These are phyloP conservation scores for Nematostella vectensis DNA, from an alignment of 92 coral and sea anemone genomes.

Conservation along the genomic window DNA sequence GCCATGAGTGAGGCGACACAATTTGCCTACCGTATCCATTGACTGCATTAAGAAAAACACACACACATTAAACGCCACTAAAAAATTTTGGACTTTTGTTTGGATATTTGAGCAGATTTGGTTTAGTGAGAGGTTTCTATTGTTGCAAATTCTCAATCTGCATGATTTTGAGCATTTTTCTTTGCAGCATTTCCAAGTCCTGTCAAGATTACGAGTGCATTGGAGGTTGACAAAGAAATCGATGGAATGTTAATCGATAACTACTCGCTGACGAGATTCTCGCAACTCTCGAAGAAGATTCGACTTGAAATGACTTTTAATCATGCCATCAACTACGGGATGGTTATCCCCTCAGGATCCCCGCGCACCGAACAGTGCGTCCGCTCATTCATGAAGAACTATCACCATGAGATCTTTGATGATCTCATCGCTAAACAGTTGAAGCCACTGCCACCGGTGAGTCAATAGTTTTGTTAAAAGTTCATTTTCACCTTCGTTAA, in stretches of 20 bases:
- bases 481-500: too few species aligned
- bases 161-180: too few species aligned
- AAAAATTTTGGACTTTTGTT: too few species aligned
- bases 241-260: conserved; percentile 85
- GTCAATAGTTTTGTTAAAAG: too few species aligned
- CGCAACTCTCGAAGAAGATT: conserved; percentile 40
- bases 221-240: conserved; percentile 18
- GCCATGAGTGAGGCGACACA: too few species aligned
- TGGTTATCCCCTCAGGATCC: conserved; percentile 65
- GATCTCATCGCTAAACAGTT: conserved; percentile 45
- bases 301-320: conserved; percentile 76
- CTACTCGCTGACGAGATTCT: conserved; percentile 68
- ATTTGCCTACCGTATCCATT: too few species aligned
- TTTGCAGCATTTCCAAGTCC: conserved; percentile 49
- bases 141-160: too few species aligned
- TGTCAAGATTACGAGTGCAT: conserved; percentile 41
- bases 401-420: conserved; percentile 79
- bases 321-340: conserved; percentile 88
- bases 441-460: conserved; percentile 27
- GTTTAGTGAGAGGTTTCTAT: too few species aligned
- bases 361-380: conserved; percentile 55
- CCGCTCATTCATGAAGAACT: conserved; percentile 62
- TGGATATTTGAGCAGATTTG: too few species aligned
- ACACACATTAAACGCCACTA: too few species aligned
- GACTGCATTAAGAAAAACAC: too few species aligned